Conservation (phyloP, 2,113 vertebrate species). For the Dendropsophus ebraccatus region DNA sequence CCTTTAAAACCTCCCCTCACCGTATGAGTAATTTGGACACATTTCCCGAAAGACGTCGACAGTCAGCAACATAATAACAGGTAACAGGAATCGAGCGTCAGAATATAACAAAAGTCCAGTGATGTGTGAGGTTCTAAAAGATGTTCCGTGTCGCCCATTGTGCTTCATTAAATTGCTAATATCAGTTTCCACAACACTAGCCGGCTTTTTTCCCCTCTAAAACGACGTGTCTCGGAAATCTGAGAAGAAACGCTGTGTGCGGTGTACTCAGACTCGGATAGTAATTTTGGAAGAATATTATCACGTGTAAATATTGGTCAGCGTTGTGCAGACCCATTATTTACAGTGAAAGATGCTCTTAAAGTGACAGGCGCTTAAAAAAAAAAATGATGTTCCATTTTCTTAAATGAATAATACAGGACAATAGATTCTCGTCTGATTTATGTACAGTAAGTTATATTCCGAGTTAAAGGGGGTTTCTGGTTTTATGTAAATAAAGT, state of each 20-base stretch:
- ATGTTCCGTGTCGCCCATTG: constrained; percentile 39
- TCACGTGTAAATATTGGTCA: constrained; percentile 50
- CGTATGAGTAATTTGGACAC: not conserved
- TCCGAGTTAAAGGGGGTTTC: no score
- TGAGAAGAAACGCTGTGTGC: constrained; percentile 23
- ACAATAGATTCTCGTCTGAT: not conserved
- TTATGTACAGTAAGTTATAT: no score
- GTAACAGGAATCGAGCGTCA: constrained; percentile 44
- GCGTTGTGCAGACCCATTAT: not conserved
- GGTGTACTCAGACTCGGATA: constrained; percentile 20
- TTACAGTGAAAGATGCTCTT: constrained; percentile 1
- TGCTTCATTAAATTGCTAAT: constrained; percentile 40
- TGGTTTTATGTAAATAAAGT: no score
- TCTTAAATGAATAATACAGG: no score
- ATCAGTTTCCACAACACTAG: constrained; percentile 43
- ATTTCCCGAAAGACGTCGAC: not conserved
- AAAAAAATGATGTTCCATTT: no score
- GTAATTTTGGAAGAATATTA: constrained; percentile 17
- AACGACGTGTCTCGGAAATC: constrained; percentile 41
- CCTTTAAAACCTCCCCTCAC: not conserved
- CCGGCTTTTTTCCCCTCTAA: not conserved
- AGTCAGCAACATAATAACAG: constrained; percentile 23
- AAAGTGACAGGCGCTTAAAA: not conserved
- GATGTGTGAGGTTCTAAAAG: constrained; percentile 47
- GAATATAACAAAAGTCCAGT: constrained; percentile 41